Conservation (phyloP, 2,888 invertebrate genomes). For the Desoria tigrina region DNA sequence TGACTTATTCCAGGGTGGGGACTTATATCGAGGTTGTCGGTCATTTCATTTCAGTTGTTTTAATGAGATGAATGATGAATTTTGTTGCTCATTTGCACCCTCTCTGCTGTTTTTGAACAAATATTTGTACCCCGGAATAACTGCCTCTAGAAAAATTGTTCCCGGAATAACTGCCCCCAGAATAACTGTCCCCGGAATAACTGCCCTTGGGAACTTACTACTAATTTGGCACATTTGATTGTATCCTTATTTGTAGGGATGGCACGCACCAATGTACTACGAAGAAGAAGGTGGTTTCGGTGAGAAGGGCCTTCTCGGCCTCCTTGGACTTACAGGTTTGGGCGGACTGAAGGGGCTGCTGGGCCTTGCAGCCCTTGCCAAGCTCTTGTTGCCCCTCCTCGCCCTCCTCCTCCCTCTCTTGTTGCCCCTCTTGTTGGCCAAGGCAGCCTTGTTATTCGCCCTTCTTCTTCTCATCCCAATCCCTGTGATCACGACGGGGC, state of each 20-base stretch:
- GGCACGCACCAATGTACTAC: slow-evolving; percentile 29
- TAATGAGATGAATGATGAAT: no score
- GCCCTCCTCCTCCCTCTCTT: slow-evolving; percentile 30
- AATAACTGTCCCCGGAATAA: no score
- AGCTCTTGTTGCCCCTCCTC: slow-evolving; percentile 33
- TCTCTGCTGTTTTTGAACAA: no score
- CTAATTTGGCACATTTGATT: no score
- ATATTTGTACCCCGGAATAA: no score
- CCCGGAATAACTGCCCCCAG: no score
- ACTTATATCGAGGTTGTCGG: no score
- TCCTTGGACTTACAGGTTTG: slow-evolving; percentile 32
- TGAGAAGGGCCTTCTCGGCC: slow-evolving; percentile 33
- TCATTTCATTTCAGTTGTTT: no score
- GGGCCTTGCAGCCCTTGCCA: slow-evolving; percentile 33
- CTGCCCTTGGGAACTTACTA: no score
- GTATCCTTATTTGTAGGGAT: slow-evolving; percentile 2
- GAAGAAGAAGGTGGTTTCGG: slow-evolving; percentile 29
- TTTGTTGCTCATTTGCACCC: no score
- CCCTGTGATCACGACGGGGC: slow-evolving; percentile 38
- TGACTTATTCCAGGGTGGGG: no score
- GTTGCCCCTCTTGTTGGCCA: slow-evolving; percentile 35
- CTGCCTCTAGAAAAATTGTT: no score
- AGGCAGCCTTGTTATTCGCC: slow-evolving; percentile 28
- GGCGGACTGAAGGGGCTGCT: slow-evolving; percentile 37
- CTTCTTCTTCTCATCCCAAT: slow-evolving; percentile 39